phyloP scores from a whole-genome alignment of 2,113 vertebrate genomes.

The Terrapene triunguis region DNA sequence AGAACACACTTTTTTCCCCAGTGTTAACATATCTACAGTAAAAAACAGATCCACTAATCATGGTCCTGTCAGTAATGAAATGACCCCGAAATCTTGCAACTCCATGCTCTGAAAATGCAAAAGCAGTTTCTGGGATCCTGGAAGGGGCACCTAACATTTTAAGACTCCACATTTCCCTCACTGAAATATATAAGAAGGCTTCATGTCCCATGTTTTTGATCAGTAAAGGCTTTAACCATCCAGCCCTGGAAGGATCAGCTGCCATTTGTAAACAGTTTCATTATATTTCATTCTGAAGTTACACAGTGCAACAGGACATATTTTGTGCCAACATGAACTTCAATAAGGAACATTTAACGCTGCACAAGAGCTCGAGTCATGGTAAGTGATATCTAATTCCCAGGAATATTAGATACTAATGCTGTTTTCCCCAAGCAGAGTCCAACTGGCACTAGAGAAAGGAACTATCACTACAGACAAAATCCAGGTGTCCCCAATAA shows the following conservation, averaged over 20 bases:
- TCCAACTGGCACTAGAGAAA: slow-evolving; percentile 30
- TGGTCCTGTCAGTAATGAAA: background rate
- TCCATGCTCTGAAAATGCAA: background rate
- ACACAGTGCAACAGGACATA: background rate
- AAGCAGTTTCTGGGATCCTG: background rate
- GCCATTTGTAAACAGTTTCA: background rate
- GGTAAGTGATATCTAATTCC: background rate
- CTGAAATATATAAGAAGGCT: background rate
- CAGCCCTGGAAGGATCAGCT: background rate
- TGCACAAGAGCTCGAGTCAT: background rate
- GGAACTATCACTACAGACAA: slow-evolving; percentile 23
- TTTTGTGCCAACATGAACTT: background rate
- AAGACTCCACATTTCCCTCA: background rate
- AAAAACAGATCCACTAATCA: background rate
- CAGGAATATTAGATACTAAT: background rate
- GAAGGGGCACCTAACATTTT: background rate
- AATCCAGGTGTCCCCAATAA: slow-evolving; percentile 48
- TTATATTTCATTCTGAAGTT: background rate
- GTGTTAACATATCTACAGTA: background rate
- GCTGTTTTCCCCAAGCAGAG: background rate
- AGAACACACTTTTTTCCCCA: too few relatives aligned
- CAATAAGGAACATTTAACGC: background rate
- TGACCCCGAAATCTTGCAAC: background rate
- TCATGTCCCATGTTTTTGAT: background rate
- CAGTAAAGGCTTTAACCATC: background rate